Percentiles rank a stretch among this genome's conserved stretches.
These are phyloP conservation scores for Pheosia tremula DNA, from an alignment of 2,888 invertebrate genomes.

Conservation along the genomic window DNA sequence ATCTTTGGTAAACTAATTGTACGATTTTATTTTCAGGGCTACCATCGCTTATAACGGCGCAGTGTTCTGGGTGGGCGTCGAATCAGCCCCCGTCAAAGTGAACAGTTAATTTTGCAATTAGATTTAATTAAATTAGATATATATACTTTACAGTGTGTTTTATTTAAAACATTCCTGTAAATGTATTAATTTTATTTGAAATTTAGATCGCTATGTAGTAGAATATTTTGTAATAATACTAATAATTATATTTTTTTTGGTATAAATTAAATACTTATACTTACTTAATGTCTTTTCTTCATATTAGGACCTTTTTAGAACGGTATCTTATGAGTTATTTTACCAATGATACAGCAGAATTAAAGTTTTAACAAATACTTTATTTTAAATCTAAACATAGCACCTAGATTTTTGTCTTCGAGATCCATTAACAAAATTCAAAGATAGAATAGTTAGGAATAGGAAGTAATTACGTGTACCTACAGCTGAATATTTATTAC, in stretches of 20 bases:
- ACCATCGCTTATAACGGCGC: slow-evolving; percentile 89
- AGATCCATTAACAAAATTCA: slow-evolving; percentile 66
- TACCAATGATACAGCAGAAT: slow-evolving; percentile 23
- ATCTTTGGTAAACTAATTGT: slow-evolving; percentile 7
- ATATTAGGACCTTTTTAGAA: no score
- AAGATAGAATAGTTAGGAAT: slow-evolving; percentile 38
- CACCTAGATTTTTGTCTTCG: slow-evolving; percentile 75
- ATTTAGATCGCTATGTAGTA: neutral
- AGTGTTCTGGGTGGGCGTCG: slow-evolving; percentile 88
- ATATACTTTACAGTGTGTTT: slow-evolving; percentile 25
- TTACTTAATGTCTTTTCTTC: no score
- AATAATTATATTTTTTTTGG: no score
- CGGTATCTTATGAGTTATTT: neutral
- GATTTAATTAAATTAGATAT: slow-evolving; percentile 25
- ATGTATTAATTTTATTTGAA: neutral
- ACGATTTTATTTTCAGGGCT: slow-evolving; percentile 79
- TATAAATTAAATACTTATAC: neutral
- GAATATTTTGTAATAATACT: neutral
- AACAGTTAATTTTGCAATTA: slow-evolving; percentile 41
- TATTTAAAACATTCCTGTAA: slow-evolving; percentile 13
- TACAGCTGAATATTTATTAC: slow-evolving; percentile 26
- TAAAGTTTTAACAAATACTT: slow-evolving; percentile 62
- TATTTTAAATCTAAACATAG: slow-evolving; percentile 64
- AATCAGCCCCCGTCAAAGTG: slow-evolving; percentile 86
- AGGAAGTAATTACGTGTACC: slow-evolving; percentile 43